phyloP scores from a whole-genome alignment of 2,888 invertebrate species.

The Morinoia aosen region DNA sequence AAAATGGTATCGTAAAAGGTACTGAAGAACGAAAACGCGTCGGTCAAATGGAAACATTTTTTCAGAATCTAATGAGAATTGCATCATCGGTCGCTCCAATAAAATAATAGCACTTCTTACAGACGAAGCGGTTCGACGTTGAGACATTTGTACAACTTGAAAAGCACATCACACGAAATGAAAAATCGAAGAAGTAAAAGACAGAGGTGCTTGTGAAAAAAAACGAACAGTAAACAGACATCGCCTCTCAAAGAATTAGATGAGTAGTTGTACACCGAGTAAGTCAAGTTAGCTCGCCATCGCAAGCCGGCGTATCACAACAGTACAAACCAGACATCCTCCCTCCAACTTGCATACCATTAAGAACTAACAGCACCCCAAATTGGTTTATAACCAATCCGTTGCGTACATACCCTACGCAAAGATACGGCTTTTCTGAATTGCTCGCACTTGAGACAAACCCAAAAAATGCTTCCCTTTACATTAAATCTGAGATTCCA shows the following conservation, averaged over 20 bases:
- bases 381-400: neutral
- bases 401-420: no score
- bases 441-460: no score
- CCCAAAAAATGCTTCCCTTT: neutral
- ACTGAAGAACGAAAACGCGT: neutral
- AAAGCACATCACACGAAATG: constrained; percentile 6
- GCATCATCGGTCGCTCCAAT: neutral
- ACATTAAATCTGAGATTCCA: neutral
- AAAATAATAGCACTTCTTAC: neutral
- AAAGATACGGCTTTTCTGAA: no score
- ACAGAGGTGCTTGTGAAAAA: neutral
- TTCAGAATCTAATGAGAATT: neutral
- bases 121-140: neutral
- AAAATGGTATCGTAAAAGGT: neutral
- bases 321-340: neutral
- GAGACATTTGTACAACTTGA: constrained; percentile 25
- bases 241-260: neutral
- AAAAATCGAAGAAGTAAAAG: neutral
- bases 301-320: neutral
- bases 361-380: neutral
- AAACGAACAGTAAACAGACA: neutral
- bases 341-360: neutral
- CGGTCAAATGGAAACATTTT: neutral
- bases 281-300: neutral
- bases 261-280: constrained; percentile 8